Base-by-base conservation (phyloP, 2,113 vertebrate species). In the Xiphorhynchus elegans region DNA sequence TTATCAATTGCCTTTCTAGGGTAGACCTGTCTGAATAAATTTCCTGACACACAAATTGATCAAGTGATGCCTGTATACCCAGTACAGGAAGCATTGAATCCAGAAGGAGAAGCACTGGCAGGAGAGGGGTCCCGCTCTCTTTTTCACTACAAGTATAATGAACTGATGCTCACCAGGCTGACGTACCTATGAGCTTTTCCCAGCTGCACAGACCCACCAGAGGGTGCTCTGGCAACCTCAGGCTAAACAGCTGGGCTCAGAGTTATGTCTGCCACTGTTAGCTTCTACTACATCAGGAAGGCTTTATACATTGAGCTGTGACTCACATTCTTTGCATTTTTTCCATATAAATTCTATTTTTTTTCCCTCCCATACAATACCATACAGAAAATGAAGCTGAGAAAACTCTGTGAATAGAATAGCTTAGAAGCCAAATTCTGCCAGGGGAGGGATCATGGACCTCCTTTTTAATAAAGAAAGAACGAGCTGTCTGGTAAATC, bases 361-460 rank as follows among this genome's bases (percentile, higher is more conserved):
- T 69, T 62, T 63, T 42, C 46, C 8, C 37, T 37, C 10, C 3
- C 10, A 2, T 13, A 18, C 21, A 64, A 69, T 59, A 50, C 28
- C 6, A 26, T 74, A 69, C 31, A 77, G 70, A 62, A 95, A 93
- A 86, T 1, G 12, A 74, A 80, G 5, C 46, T 88, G 42, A 86
- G 63, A 90, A 95, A 95, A 75, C 19, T 58, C 60, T 66, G 13
- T 58, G 58, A 87, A 11, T 12, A 84, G 64, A 88, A 78, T 11
- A 64, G 52, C 56, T 96, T 87, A 89, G 31, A 95, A 89, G 47
- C 13, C 69, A 76, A 60, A 64, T 68, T 96, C 70, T 87, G 66
- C 4, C 49, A 78, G 46, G 47, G 37, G 10, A 84, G 11, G 25
- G n/a, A 92, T 37, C 28, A 82, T 3, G 69, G 17, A 17, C 42